These are phyloP conservation scores for Silurus meridionalis DNA, from an alignment of 2,113 vertebrate genomes.

Conservation along the genomic window DNA sequence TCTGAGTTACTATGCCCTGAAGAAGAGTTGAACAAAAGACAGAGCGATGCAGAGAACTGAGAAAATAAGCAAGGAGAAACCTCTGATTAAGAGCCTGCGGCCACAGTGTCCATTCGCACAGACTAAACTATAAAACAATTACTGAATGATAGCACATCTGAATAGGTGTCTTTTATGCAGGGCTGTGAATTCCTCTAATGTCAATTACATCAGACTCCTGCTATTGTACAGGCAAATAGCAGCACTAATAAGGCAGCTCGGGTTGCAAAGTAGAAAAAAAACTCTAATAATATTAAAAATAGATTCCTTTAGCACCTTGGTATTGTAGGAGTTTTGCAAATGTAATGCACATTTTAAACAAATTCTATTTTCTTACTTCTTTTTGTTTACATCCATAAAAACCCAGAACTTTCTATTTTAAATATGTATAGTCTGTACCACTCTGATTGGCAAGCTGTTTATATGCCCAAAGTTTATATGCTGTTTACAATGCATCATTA, in stretches of 20 bases:
- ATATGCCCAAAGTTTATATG: neutral
- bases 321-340: neutral
- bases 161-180: constrained; percentile 8
- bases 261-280: constrained; percentile 15
- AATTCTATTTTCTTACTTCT: neutral
- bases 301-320: neutral
- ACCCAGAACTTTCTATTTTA: neutral
- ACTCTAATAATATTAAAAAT: neutral
- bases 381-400: neutral
- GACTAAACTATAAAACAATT: constrained; percentile 39
- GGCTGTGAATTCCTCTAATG: constrained; percentile 21
- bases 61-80: constrained; percentile 21
- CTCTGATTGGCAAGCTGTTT: neutral
- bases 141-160: constrained; percentile 19
- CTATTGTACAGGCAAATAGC: constrained; percentile 27
- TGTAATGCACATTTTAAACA: neutral
- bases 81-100: constrained; percentile 17
- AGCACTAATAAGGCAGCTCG: constrained; percentile 24
- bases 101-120: neutral
- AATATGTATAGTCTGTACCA: neutral
- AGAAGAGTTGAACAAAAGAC: constrained; percentile 18
- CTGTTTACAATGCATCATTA: neutral
- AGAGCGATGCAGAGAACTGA: neutral
- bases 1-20: constrained; percentile 52
- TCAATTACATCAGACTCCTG: constrained; percentile 28